Evolutionary conservation across 2,113 vertebrate species (phyloP), one percentile per base, ranked within the genome.

Genomic region (Pelvicachromis taeniatus): DNA sequence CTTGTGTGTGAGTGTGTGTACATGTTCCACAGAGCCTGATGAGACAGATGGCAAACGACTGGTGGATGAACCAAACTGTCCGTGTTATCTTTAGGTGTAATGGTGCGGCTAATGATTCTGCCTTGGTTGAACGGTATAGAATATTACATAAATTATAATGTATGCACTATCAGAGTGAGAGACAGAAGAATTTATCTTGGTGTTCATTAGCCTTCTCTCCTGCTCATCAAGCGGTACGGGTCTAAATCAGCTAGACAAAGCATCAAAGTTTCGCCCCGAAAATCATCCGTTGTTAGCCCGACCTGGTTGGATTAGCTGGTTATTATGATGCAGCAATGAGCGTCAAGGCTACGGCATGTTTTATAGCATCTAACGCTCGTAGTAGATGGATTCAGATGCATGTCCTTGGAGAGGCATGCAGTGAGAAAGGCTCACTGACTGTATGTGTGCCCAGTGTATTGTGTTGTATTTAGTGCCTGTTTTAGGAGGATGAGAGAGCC

Each of bases 81-180:
- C 91, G 61, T 91, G 91, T 92, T 92, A 93, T 95, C 92, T 96
- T 91, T 84, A 89, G 90, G 94, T 93, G 92, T 95, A 96, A 96
- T 95, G 95, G 93, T 93, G 95, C 91, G 75, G 94, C 85, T 95
- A 96, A 96, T 96, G 92, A 94, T 94, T 88, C 89, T 63, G 91
- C 89, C 83, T 85, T 93, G 94, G 93, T 93, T 90, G 90, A 89
- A 91, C 3, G 89, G 88, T 82, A 90, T 86, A 50, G 84, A 95
- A 93, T 88, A 88, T 94, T 90, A 89, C 88, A 93, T 92, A 92
- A 93, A 95, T 95, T 88, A 94, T 89, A 94, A 95, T 91, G 85
- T 94, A 91, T 91, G 93, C 87, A 85, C 89, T 93, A 88, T 94
- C 89, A 85, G 85, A n/a, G 80, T 61, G 82, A 65, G 84, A 88